Evolutionary conservation across 2,888 invertebrate species (phyloP).

Genomic region (Hipparchia semele): DNA sequence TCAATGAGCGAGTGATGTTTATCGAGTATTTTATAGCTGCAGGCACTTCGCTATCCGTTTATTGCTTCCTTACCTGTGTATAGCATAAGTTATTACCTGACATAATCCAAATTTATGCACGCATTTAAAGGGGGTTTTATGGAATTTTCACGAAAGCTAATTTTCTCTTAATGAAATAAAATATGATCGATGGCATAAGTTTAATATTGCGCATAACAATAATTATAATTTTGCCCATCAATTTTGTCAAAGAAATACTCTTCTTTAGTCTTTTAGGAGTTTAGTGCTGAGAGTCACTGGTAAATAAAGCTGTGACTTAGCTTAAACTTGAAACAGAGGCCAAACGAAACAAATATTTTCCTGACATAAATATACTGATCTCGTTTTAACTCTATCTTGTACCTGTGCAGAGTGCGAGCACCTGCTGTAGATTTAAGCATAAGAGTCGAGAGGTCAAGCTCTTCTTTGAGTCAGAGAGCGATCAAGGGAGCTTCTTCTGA

Average conservation of each 20-base stretch:
- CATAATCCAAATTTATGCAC: background rate
- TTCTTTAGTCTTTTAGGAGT: too few relatives aligned
- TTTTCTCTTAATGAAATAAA: background rate
- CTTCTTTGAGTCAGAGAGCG: background rate
- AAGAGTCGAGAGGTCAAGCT: background rate
- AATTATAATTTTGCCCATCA: background rate
- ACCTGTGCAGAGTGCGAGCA: too few relatives aligned
- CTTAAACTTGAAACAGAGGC: too few relatives aligned
- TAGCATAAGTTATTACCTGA: background rate
- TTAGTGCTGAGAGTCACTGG: too few relatives aligned
- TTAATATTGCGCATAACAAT: background rate
- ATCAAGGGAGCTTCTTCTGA: background rate
- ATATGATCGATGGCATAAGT: background rate
- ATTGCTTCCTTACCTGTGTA: background rate
- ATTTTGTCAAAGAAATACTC: too few relatives aligned
- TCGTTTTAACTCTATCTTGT: too few relatives aligned
- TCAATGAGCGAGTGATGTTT: conserved; percentile 7
- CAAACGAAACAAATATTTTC: too few relatives aligned
- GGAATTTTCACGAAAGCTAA: background rate
- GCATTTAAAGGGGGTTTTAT: background rate
- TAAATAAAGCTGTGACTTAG: too few relatives aligned
- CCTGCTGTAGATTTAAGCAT: too few relatives aligned
- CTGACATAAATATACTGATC: too few relatives aligned
- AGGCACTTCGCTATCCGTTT: background rate
- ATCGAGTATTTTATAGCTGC: background rate